A percentile compares a stretch with the other conserved stretches of the same genome.
These are phyloP conservation scores for Alloplasta piceator DNA, from an alignment of 2,888 invertebrate genomes.

Conservation along the genomic window DNA sequence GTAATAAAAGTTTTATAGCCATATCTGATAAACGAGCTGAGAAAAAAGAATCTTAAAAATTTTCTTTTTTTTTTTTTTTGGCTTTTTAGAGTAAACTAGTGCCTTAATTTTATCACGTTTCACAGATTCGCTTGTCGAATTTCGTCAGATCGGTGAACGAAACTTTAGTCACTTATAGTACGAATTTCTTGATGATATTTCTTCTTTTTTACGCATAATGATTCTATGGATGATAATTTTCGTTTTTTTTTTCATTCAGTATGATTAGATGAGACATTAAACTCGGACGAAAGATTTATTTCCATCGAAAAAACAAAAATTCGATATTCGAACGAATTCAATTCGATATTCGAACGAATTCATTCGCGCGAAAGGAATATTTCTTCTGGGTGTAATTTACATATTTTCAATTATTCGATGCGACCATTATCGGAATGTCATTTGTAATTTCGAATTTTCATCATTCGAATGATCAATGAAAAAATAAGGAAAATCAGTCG, in stretches of 20 bases:
- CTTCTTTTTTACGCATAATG: slow-evolving; percentile 40
- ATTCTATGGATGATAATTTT: slow-evolving; percentile 54
- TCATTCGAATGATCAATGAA: slow-evolving; percentile 14
- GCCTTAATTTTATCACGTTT: too few relatives aligned
- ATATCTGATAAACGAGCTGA: too few relatives aligned
- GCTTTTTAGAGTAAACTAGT: too few relatives aligned
- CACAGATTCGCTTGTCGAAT: slow-evolving; percentile 54
- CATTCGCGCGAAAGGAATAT: too few relatives aligned
- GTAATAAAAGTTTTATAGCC: too few relatives aligned
- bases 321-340: too few relatives aligned
- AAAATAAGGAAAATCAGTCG: slow-evolving; percentile 1
- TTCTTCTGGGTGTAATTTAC: too few relatives aligned
- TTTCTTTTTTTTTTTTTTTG: too few relatives aligned
- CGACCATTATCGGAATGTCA: slow-evolving; percentile 31
- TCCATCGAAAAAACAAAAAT: too few relatives aligned
- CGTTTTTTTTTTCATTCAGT: slow-evolving; percentile 24
- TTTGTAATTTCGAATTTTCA: slow-evolving; percentile 27
- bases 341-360: too few relatives aligned
- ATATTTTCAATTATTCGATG: slow-evolving; percentile 41
- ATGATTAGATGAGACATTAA: slow-evolving; percentile 53
- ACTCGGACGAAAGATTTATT: too few relatives aligned
- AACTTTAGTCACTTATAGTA: slow-evolving; percentile 56
- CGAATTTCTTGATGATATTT: slow-evolving; percentile 52
- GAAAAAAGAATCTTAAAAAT: too few relatives aligned
- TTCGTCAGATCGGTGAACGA: slow-evolving; percentile 53